A percentile compares a stretch with the other conserved stretches of the same genome.
These are phyloP conservation scores for Galaxias olidus DNA, from an alignment of 2,797 vertebrate genomes.

Conservation along the genomic window DNA sequence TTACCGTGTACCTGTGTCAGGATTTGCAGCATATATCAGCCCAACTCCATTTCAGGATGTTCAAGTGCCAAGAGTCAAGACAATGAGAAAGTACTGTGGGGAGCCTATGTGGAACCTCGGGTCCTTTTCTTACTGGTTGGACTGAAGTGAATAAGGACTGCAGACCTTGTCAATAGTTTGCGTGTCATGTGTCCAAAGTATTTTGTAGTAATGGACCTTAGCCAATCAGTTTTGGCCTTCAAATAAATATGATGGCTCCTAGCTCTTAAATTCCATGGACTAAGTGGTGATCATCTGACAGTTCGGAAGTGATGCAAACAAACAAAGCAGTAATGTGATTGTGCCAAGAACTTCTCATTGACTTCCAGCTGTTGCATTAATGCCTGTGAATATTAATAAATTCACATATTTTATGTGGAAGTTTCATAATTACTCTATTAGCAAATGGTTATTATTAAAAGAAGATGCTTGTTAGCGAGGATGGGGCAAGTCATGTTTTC, in stretches of 20 bases:
- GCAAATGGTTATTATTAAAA: too few species aligned
- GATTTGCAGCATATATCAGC: background rate
- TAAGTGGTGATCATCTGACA: conserved; percentile 18
- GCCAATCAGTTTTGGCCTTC: conserved; percentile 7
- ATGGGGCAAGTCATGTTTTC: too few species aligned
- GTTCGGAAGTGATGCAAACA: conserved; percentile 39
- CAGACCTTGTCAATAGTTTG: conserved; percentile 14
- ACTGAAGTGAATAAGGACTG: background rate
- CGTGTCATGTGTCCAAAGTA: conserved; percentile 7
- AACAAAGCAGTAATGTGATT: conserved; percentile 39
- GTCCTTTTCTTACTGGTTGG: background rate
- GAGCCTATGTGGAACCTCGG: background rate
- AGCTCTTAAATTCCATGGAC: conserved; percentile 31
- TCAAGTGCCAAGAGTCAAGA: background rate
- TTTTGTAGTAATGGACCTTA: conserved; percentile 27
- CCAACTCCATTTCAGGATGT: background rate
- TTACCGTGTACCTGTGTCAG: background rate
- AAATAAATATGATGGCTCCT: conserved; percentile 25
- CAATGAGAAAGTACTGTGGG: background rate
- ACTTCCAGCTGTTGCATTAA: conserved; percentile 42
- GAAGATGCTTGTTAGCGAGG: too few species aligned
- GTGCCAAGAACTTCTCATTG: conserved; percentile 50
- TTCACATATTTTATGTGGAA: conserved; percentile 45
- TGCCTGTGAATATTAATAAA: conserved; percentile 61
- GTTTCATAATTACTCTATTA: background rate